Percentiles rank a stretch among this genome's conserved stretches.
Evolutionary conservation across 2,113 vertebrate species (phyloP).

Genomic region (Beaufortia kweichowensis): DNA sequence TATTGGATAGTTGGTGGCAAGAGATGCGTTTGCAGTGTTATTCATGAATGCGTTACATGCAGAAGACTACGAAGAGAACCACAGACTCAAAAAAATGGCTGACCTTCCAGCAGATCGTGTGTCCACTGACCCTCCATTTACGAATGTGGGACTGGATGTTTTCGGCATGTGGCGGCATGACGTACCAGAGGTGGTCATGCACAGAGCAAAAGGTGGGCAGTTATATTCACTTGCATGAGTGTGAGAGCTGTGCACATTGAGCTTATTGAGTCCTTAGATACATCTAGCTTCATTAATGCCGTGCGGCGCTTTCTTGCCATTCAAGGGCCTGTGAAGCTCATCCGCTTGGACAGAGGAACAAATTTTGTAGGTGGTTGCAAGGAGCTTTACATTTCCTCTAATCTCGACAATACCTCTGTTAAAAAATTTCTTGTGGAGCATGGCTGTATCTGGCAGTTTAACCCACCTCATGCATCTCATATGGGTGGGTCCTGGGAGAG

Average conservation of each 20-base stretch:
- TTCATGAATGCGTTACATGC: slow-evolving; percentile 33
- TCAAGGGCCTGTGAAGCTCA: neutral
- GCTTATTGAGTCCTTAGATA: slow-evolving; percentile 38
- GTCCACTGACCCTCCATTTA: slow-evolving; percentile 33
- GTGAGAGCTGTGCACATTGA: slow-evolving; percentile 42
- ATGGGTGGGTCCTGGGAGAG: slow-evolving; percentile 12
- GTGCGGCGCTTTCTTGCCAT: slow-evolving; percentile 18
- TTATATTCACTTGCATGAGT: slow-evolving; percentile 47
- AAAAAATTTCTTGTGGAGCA: neutral
- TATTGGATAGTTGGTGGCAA: slow-evolving; percentile 19
- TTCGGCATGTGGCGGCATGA: neutral
- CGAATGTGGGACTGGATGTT: slow-evolving; percentile 30
- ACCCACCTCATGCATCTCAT: neutral
- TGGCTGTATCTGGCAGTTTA: neutral
- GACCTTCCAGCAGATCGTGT: slow-evolving; percentile 21
- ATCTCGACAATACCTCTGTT: neutral
- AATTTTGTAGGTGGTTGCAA: slow-evolving; percentile 1
- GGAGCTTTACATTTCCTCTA: slow-evolving; percentile 13
- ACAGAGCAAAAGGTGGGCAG: slow-evolving; percentile 47
- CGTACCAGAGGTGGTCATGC: slow-evolving; percentile 31
- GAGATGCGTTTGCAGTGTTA: neutral
- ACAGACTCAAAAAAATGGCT: slow-evolving; percentile 20
- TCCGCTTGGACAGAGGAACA: slow-evolving; percentile 1
- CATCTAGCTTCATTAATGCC: slow-evolving; percentile 40
- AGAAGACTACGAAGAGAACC: neutral